These are phyloP conservation scores for Neuroterus valhalla DNA, from an alignment of 1,140 invertebrate genomes.

Conservation along the genomic window DNA sequence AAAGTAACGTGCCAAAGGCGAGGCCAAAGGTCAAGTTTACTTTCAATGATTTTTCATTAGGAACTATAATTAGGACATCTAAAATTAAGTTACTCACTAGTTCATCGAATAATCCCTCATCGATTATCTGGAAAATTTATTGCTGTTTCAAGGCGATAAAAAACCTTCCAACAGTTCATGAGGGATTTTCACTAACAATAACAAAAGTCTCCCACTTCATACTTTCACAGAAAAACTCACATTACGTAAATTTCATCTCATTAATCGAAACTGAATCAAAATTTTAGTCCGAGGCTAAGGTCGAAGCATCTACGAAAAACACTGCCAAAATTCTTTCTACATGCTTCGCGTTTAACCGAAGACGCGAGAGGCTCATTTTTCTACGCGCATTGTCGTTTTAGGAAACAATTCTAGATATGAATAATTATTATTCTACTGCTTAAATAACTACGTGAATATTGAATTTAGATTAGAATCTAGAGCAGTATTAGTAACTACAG, in stretches of 20 bases:
- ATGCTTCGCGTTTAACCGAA: constrained; percentile 72
- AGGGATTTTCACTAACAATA: neutral
- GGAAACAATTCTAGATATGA: constrained; percentile 42
- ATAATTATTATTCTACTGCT: constrained; percentile 48
- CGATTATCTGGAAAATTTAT: neutral
- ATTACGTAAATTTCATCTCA: constrained; percentile 1
- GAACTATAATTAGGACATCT: neutral
- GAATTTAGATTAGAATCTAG: neutral
- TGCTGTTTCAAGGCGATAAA: neutral
- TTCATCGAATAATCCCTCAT: constrained; percentile 8
- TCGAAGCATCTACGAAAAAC: constrained; percentile 72
- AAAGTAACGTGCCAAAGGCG: constrained; percentile 48
- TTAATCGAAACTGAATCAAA: constrained; percentile 63
- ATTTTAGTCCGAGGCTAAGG: constrained; percentile 67
- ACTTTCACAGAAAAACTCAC: no score
- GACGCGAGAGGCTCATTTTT: constrained; percentile 73
- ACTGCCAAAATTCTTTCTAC: constrained; percentile 72
- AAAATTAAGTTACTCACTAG: neutral
- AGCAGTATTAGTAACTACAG: neutral
- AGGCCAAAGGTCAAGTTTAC: constrained; percentile 53
- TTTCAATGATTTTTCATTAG: constrained; percentile 37
- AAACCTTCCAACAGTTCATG: neutral
- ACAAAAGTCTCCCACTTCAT: neutral
- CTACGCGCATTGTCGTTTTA: constrained; percentile 73
- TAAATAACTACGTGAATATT: constrained; percentile 31